Evolutionary conservation across 2,888 invertebrate species (phyloP), one percentile per base, ranked within the genome.

Genomic region (Drosophila merina): DNA sequence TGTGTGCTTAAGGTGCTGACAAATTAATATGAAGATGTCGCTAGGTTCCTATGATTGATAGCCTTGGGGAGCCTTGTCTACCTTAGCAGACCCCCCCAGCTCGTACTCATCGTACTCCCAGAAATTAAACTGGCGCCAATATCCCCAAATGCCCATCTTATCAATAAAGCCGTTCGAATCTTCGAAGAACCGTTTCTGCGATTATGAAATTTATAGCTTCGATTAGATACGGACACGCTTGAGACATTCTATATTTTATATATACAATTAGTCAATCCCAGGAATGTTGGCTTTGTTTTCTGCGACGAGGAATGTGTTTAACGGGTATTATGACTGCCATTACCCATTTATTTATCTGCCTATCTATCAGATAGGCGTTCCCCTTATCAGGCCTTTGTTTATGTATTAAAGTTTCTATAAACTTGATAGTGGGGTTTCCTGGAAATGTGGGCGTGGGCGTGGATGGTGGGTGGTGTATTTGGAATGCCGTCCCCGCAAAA

Each of bases 191-290:
- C n/a, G 20, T 30, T 69, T 55, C 33, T 50, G 25, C 57, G 78
- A 74, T 78, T 78, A 42, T 50, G 76, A 78, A 72, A 72, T 72
- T 57, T 26, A 63, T 49, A 26, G 12, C 40, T 45, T n/a, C 51
- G 81, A 81, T 86, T 86, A 81, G 81, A 81, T 81, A 81, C 12
- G 62, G 31, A 20, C 45, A 59, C 62, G 28, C 50, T 30, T 42
- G 38, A 73, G 66, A 57, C 62, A 56, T 20, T 20, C 20, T 20
- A 20, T 20, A 20, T 20, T 20, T 20, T 20, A 20, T 20, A 20
- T 20, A 20, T 14, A 56, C 73, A 50, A 57, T 66, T 50, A 58
- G 59, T 51, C 44, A 47, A 33, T 33, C 33, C 26, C 30, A 33
- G 52, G 48, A 44, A 48, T 25, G 42, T 45, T 55, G 45, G n/a